Conservation (phyloP, 2,797 vertebrate species). For the Mastacembelus armatus region DNA sequence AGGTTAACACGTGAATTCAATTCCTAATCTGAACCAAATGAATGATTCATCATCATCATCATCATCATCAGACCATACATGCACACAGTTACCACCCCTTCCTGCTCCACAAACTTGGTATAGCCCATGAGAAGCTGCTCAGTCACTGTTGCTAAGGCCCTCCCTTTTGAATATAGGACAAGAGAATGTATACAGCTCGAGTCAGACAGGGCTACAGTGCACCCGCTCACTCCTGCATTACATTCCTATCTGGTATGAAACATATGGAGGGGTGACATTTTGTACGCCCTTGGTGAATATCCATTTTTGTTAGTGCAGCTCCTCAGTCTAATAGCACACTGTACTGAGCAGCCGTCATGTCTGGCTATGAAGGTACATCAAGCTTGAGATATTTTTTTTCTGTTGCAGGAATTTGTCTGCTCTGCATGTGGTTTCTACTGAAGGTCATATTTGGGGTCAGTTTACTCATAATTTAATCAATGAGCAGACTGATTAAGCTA, state of each 20-base stretch:
- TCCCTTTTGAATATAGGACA: conserved; percentile 75
- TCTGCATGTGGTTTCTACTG: conserved; percentile 16
- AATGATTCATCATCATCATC: too few relatives aligned
- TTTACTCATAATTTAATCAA: conserved; percentile 28
- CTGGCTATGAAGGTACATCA: background rate
- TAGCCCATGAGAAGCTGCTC: conserved; percentile 79
- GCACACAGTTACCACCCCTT: conserved; percentile 47
- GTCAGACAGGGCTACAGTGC: conserved; percentile 22
- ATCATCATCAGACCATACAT: background rate
- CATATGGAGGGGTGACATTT: background rate
- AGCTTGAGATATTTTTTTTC: too few relatives aligned
- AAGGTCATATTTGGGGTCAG: conserved; percentile 15
- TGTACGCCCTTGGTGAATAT: too few relatives aligned
- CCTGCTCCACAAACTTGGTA: conserved; percentile 62
- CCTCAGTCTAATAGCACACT: too few relatives aligned
- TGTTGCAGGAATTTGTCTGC: too few relatives aligned
- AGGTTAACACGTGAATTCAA: background rate
- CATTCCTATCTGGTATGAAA: background rate
- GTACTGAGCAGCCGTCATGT: too few relatives aligned
- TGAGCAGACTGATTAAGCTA: background rate
- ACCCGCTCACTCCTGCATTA: conserved; percentile 25
- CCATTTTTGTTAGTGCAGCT: background rate
- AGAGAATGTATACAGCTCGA: conserved; percentile 62
- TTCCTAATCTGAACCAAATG: background rate
- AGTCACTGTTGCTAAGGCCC: conserved; percentile 81